Evolutionary conservation across 2,113 vertebrate genomes (phyloP).

Genomic region (Microcebus lehilahytsara): DNA sequence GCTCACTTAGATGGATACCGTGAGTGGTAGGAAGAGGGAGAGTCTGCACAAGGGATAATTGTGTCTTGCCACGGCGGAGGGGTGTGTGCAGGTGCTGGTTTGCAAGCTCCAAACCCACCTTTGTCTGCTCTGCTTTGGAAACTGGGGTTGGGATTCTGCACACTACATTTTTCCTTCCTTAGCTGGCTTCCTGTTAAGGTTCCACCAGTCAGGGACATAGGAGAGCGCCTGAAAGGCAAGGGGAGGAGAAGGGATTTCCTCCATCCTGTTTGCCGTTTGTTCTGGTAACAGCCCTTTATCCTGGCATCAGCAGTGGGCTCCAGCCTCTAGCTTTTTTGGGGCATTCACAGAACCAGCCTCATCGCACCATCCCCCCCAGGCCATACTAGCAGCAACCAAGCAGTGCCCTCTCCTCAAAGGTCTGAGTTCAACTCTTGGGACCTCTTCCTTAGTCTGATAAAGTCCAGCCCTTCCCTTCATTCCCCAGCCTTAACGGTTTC

Average conservation of each 20-base stretch:
- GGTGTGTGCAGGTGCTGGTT: not conserved
- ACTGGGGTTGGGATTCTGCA: not conserved
- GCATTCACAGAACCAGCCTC: not conserved
- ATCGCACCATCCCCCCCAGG: not conserved
- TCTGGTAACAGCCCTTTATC: not conserved
- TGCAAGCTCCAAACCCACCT: not conserved
- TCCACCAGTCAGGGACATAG: not conserved
- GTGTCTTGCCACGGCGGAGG: not conserved
- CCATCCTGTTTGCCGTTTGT: not conserved
- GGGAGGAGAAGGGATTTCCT: not conserved
- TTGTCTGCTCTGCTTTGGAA: not conserved
- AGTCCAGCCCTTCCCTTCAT: too few relatives aligned
- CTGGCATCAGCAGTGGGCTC: not conserved
- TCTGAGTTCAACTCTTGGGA: not conserved
- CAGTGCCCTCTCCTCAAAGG: not conserved
- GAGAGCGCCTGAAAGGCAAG: not conserved
- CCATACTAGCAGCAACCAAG: not conserved
- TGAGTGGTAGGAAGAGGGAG: not conserved
- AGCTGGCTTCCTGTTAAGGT: not conserved
- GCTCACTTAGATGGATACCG: not conserved
- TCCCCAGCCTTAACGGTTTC: not conserved
- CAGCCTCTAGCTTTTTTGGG: not conserved
- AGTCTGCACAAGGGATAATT: not conserved
- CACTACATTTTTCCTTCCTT: not conserved
- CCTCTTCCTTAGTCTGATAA: not conserved